Evolutionary conservation across 2,797 vertebrate genomes (phyloP), one percentile per base, ranked within the genome.

Genomic region (Saxicola maurus): DNA sequence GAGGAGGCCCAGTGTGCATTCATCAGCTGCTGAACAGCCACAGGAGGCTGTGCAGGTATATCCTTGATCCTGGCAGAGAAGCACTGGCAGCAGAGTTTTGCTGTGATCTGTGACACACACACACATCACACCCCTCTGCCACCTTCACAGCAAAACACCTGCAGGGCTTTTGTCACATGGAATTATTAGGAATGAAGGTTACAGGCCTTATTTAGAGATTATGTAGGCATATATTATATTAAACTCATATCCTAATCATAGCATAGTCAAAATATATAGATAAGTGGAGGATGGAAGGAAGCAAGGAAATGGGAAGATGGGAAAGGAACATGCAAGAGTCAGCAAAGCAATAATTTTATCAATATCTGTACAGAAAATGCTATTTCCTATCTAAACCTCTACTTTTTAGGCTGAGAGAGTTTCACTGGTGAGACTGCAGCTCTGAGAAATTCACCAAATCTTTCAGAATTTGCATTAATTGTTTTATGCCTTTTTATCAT

Each of bases 51-150:
- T 27, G n/a, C 52, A 91, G 71, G 45, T 35, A 33, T 3, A 12
- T 17, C 57, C 77, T 16, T 37, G 62, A 40, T 52, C 20, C 33
- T 72, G 24, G 56, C 48, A 57, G 21, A 72, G 28, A 24, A 66
- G 11, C 4, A 27, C 49, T 71, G 33, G 20, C 10, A 77, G 30
- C n/a, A 52, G 52, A 24, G 17, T 30, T 42, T 13, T 30, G 13
- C 42, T 87, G n/a, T 52, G 20, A 56, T 66, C 5, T 53, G 46
- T 33, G 21, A 61, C 30, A 40, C 21, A 15, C n/a, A 31, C 17
- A 8, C 30, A 4, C 13, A 1, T 17, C 20, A 7, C 45, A 21
- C 4, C 10, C 6, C 3, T 3, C 5, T 12, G 9, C 37, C 64
- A 25, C 33, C 33, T n/a, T 74, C 49, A 35, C 2, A 4, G 31